Evolutionary conservation across 2,113 vertebrate species (phyloP).

Genomic region (Micronycteris hirsuta): DNA sequence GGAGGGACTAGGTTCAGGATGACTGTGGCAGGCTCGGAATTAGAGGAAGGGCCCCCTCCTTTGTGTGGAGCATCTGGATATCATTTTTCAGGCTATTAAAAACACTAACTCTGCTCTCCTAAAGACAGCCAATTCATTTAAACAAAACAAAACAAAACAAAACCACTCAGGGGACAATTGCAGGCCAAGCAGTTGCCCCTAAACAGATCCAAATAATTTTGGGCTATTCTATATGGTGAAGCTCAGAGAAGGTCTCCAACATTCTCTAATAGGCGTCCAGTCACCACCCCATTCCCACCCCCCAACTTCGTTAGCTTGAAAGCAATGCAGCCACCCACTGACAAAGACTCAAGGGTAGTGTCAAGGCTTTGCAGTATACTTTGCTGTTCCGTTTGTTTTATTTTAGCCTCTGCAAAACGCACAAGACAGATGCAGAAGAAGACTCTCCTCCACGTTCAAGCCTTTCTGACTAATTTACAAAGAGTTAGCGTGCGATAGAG

Average conservation of each 20-base stretch:
- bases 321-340: background rate
- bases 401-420: constrained; percentile 19
- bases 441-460: background rate
- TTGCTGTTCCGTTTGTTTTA: background rate
- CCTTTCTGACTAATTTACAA: background rate
- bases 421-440: background rate
- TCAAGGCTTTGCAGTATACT: background rate
- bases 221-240: background rate
- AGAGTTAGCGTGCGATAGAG: background rate
- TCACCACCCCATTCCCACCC: background rate
- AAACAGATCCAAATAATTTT: constrained; percentile 17
- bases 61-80: constrained; percentile 70
- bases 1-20: constrained; percentile 29
- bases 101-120: constrained; percentile 57
- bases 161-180: constrained; percentile 13
- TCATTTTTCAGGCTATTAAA: constrained; percentile 70
- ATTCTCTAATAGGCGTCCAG: background rate
- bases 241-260: constrained; percentile 7
- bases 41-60: constrained; percentile 26
- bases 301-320: background rate
- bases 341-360: background rate
- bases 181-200: constrained; percentile 25
- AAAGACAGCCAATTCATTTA: constrained; percentile 50
- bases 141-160: background rate
- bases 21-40: constrained; percentile 5